These are phyloP conservation scores for Tonatia bakeri DNA, from an alignment of 2,113 vertebrate species.

Conservation along the genomic window DNA sequence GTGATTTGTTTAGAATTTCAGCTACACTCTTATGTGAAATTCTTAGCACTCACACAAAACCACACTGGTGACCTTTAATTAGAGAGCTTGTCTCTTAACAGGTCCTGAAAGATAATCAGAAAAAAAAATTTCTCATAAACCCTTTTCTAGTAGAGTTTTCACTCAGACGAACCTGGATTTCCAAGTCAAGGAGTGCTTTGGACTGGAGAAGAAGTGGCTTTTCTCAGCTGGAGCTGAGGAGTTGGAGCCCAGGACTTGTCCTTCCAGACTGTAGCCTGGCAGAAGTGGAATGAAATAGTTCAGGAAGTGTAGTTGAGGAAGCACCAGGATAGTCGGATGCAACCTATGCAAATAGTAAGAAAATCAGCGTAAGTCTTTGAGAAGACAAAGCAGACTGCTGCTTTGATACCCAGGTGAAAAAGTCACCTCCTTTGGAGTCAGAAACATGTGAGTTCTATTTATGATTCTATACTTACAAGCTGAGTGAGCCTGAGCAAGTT, in stretches of 20 bases:
- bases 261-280: no score
- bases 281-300: no score
- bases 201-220: background rate
- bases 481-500: background rate
- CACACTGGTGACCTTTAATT: background rate
- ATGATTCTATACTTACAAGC: background rate
- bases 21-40: background rate
- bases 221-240: background rate
- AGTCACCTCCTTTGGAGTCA: background rate
- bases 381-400: background rate
- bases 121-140: background rate
- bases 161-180: background rate
- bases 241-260: background rate
- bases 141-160: background rate
- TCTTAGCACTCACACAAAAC: background rate
- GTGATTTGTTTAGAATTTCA: background rate
- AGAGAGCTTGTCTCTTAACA: background rate
- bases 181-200: background rate
- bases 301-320: background rate
- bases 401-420: background rate
- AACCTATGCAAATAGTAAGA: background rate
- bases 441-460: background rate
- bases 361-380: background rate
- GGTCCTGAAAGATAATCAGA: background rate
- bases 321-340: accelerated